These are phyloP conservation scores for Boloria euphrosyne DNA, from an alignment of 2,888 invertebrate species.

Conservation along the genomic window DNA sequence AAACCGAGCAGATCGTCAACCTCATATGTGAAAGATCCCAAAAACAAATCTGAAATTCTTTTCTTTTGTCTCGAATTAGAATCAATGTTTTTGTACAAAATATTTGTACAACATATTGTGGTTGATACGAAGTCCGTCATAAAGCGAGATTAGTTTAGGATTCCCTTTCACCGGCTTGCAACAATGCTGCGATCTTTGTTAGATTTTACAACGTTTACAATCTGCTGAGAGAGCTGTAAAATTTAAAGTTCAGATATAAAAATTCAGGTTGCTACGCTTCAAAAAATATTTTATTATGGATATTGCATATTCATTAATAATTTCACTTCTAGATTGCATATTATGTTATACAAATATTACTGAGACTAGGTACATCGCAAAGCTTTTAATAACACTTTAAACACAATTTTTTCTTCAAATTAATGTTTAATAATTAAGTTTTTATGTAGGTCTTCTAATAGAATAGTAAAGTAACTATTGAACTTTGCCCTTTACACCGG, in stretches of 20 bases:
- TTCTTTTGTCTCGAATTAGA: background rate
- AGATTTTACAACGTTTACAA: constrained; percentile 27
- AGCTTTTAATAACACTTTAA: too few species aligned
- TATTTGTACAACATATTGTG: constrained; percentile 1
- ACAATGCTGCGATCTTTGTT: constrained; percentile 26
- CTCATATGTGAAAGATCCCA: background rate
- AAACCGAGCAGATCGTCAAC: too few species aligned
- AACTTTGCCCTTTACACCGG: too few species aligned
- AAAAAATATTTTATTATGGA: too few species aligned
- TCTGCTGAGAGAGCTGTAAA: constrained; percentile 20
- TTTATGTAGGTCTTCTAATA: too few species aligned
- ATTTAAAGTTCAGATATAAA: constrained; percentile 6
- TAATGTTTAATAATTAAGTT: too few species aligned
- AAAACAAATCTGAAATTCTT: background rate
- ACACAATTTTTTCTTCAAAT: too few species aligned
- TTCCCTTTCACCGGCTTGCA: constrained; percentile 28
- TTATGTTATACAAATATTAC: too few species aligned
- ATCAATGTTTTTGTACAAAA: constrained; percentile 5
- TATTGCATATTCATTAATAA: too few species aligned
- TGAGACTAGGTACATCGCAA: too few species aligned
- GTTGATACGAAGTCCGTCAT: constrained; percentile 25
- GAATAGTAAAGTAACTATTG: too few species aligned
- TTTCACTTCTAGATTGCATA: too few species aligned
- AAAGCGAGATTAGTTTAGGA: constrained; percentile 29
- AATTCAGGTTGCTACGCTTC: background rate